Conservation (phyloP, 2,113 vertebrate genomes). For the Limnothrissa miodon region DNA sequence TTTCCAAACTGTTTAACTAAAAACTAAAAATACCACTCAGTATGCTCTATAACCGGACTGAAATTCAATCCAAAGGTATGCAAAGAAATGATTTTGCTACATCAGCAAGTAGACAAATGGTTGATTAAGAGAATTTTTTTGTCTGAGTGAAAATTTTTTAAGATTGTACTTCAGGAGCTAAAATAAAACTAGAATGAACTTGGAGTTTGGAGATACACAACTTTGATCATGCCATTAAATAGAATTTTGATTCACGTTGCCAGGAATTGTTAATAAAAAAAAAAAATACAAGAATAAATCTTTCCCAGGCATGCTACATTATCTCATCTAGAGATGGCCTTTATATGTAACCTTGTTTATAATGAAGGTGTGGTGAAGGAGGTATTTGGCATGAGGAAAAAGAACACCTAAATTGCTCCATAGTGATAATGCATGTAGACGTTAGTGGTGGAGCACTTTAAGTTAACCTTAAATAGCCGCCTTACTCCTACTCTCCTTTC, state of each 20-base stretch:
- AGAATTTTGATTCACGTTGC: not conserved
- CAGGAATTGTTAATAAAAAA: not conserved
- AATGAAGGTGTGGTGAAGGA: not conserved
- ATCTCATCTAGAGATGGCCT: not conserved
- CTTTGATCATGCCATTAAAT: not conserved
- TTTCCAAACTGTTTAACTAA: not conserved
- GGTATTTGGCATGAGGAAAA: not conserved
- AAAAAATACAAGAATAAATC: not conserved
- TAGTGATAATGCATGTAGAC: not conserved
- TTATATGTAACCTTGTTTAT: not conserved
- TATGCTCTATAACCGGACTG: not conserved
- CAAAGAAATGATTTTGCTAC: not conserved
- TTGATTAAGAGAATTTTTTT: not conserved
- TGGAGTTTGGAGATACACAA: not conserved
- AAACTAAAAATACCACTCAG: not conserved
- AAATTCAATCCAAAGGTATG: not conserved
- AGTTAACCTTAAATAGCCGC: not conserved
- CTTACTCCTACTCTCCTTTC: slow-evolving; percentile 44
- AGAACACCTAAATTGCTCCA: not conserved
- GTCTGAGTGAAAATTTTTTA: slow-evolving; percentile 6
- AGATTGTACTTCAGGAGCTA: not conserved
- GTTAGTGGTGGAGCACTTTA: not conserved
- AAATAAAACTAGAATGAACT: not conserved
- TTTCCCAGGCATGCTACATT: slow-evolving; percentile 4
- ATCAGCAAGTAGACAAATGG: not conserved